Base-by-base conservation (phyloP, 2,113 vertebrate genomes). In the Bambusicola thoracicus region DNA sequence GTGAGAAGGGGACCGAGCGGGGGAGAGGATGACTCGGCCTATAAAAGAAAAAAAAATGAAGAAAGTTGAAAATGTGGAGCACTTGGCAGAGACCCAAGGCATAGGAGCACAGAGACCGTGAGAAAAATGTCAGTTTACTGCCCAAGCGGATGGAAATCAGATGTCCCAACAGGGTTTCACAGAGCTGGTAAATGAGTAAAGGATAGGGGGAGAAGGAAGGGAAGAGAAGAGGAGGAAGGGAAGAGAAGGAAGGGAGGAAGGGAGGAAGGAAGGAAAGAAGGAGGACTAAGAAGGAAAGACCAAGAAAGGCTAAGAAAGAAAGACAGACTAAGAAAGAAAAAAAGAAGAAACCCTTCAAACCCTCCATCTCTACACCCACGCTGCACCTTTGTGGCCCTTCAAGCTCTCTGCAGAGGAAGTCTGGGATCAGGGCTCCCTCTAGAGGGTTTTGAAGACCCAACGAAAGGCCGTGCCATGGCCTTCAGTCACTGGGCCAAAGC, bases 41-140 rank as follows among this genome's bases (percentile, higher is more conserved):
- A 48, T 79, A 80, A 88, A 17, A 13, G 41, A 58, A 56, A 66
- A 80, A 80, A 77, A 80, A 46, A 69, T n/a, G 29, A 25, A 30
- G 27, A 46, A 90, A 94, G 87, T 79, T 82, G 55, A 87, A 82
- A 85, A 96, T 80, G 86, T 78, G 73, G 43, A 93, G 82, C 24
- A 66, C 68, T 87, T 96, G 95, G 97, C 97, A 92, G 91, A 87
- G 78, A 89, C 93, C 90, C 95, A 80, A 92, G 75, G 89, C 24
- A 32, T 77, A 84, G 97, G 95, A 95, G 95, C 96, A 91, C 81
- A 96, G 89, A 96, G 97, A 96, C 69, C 90, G 48, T 97, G 95
- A 97, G 97, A 97, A 97, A 96, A 97, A 96, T 91, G 94, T 91
- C 75, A 82, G 88, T 85, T 68, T 78, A 43, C 85, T 80, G 81